These are phyloP conservation scores for Hydrocynus forskahlii DNA, from an alignment of 2,797 vertebrate genomes.

Conservation along the genomic window DNA sequence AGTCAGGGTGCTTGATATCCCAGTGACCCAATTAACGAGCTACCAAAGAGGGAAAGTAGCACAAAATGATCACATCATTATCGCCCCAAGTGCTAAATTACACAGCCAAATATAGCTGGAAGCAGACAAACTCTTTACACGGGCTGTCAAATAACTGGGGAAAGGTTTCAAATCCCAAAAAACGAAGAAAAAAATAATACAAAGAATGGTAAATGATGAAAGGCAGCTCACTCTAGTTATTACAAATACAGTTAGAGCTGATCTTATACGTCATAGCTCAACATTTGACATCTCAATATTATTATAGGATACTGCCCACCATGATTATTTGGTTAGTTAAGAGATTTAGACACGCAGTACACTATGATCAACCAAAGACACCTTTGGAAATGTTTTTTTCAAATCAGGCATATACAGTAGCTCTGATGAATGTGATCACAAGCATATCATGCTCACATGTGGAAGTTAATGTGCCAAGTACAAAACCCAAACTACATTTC, in stretches of 20 bases:
- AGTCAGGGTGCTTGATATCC: slow-evolving; percentile 34
- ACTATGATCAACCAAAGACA: slow-evolving; percentile 62
- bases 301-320: slow-evolving; percentile 3
- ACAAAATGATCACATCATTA: slow-evolving; percentile 45
- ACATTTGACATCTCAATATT: background rate
- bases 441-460: slow-evolving; percentile 33
- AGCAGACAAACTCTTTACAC: slow-evolving; percentile 34
- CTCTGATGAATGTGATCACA: slow-evolving; percentile 22
- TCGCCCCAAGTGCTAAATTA: slow-evolving; percentile 37
- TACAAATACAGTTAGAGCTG: slow-evolving; percentile 5
- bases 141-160: slow-evolving; percentile 33
- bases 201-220: slow-evolving; percentile 5
- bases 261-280: background rate
- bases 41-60: slow-evolving; percentile 54
- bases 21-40: slow-evolving; percentile 47
- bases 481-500: background rate
- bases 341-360: slow-evolving; percentile 5
- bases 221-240: background rate
- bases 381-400: slow-evolving; percentile 6
- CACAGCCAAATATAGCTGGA: slow-evolving; percentile 38
- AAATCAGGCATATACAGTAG: slow-evolving; percentile 44
- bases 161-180: background rate
- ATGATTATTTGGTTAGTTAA: slow-evolving; percentile 5
- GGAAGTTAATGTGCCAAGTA: background rate
- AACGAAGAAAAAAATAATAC: background rate